Evolutionary conservation across 1,140 invertebrate genomes (phyloP).

Genomic region (Temnothorax curvispinosus): DNA sequence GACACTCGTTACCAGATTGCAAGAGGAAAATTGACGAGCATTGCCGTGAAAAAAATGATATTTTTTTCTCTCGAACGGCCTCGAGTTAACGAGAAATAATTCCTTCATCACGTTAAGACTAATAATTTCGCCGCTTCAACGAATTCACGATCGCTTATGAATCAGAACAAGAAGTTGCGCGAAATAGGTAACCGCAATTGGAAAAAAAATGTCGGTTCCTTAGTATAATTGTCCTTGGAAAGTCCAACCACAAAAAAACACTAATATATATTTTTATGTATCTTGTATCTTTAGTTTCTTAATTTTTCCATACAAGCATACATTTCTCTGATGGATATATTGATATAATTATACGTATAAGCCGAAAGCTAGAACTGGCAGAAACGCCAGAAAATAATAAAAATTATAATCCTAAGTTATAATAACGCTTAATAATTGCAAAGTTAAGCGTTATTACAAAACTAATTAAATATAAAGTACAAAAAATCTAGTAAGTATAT

Average conservation of each 20-base stretch:
- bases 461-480: neutral
- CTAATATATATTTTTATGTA: neutral
- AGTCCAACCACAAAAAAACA: neutral
- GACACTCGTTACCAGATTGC: neutral
- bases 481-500: neutral
- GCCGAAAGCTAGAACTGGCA: neutral
- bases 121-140: neutral
- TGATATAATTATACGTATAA: neutral
- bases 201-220: conserved; percentile 45
- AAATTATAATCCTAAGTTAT: neutral
- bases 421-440: neutral
- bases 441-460: neutral
- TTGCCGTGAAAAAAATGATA: conserved; percentile 6
- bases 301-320: neutral
- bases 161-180: conserved; percentile 60
- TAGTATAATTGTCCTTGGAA: conserved; percentile 33
- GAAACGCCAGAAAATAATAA: neutral
- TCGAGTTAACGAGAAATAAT: neutral
- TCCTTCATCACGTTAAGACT: conserved; percentile 1
- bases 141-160: conserved; percentile 22
- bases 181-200: conserved; percentile 45
- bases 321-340: neutral
- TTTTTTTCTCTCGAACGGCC: neutral
- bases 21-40: neutral
- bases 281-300: neutral